These are phyloP conservation scores for Chiloscyllium plagiosum DNA, from an alignment of 2,113 vertebrate species.

Conservation along the genomic window DNA sequence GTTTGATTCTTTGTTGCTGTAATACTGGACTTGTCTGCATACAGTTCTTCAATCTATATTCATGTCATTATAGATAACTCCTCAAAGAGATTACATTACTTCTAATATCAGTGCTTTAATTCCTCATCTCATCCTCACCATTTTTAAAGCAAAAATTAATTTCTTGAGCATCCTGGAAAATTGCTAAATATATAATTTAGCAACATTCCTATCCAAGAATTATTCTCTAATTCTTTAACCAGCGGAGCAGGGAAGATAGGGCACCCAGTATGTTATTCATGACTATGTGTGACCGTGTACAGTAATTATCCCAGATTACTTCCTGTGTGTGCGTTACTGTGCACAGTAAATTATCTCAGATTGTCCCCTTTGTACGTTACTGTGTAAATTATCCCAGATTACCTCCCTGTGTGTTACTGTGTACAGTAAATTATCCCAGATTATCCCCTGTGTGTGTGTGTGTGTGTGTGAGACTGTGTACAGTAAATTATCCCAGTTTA, in stretches of 20 bases:
- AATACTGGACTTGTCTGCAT: neutral
- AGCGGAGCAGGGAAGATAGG: no score
- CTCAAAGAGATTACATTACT: neutral
- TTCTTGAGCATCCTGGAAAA: neutral
- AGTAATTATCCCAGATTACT: no score
- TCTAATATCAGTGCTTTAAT: neutral
- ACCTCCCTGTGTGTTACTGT: no score
- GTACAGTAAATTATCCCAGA: neutral
- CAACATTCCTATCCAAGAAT: neutral
- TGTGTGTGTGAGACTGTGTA: neutral
- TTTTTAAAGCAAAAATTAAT: neutral
- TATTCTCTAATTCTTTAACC: neutral
- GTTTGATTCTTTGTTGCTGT: neutral
- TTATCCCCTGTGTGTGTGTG: neutral
- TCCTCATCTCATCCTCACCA: neutral
- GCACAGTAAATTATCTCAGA: neutral
- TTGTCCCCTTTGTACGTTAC: neutral
- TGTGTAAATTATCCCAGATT: neutral
- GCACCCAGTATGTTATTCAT: no score
- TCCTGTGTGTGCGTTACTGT: neutral
- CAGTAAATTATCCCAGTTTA: no score
- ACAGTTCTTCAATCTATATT: neutral
- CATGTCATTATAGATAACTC: neutral
- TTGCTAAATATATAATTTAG: slow-evolving; percentile 1
- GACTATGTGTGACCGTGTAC: no score